These are phyloP conservation scores for Ctenopoma multispine DNA, from an alignment of 2,797 vertebrate species.

Conservation along the genomic window DNA sequence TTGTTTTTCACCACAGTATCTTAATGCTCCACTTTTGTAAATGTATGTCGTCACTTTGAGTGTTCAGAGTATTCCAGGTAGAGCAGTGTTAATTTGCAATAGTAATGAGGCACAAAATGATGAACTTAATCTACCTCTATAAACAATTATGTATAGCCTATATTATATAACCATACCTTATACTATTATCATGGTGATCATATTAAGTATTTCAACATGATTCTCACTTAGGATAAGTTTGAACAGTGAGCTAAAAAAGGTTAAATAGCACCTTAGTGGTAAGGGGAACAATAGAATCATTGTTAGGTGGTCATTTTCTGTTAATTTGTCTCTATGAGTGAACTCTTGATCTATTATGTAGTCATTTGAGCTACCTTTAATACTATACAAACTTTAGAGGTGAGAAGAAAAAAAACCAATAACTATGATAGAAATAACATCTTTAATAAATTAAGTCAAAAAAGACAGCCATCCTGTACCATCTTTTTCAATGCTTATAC, in stretches of 20 bases:
- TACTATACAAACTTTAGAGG: neutral
- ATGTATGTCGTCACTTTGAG: neutral
- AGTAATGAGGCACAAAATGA: neutral
- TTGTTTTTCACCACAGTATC: neutral
- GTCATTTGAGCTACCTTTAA: neutral
- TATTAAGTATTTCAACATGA: no score
- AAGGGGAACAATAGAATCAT: neutral
- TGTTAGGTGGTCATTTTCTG: neutral
- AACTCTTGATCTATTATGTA: neutral
- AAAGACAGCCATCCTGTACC: conserved; percentile 38
- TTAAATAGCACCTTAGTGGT: neutral
- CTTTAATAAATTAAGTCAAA: conserved; percentile 78
- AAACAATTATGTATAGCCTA: no score
- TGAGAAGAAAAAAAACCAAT: conserved; percentile 16
- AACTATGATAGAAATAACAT: conserved; percentile 66
- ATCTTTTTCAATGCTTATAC: conserved; percentile 26
- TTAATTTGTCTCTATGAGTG: neutral
- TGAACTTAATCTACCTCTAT: no score
- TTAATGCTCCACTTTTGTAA: neutral
- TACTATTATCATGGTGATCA: no score
- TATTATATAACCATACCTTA: no score
- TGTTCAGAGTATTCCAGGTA: neutral
- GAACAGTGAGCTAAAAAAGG: neutral
- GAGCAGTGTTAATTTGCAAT: neutral
- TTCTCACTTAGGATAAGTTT: no score